A percentile compares a stretch with the other conserved stretches of the same genome.
These are phyloP conservation scores for Sceloporus tristichus DNA, from an alignment of 2,113 vertebrate species.

Conservation along the genomic window DNA sequence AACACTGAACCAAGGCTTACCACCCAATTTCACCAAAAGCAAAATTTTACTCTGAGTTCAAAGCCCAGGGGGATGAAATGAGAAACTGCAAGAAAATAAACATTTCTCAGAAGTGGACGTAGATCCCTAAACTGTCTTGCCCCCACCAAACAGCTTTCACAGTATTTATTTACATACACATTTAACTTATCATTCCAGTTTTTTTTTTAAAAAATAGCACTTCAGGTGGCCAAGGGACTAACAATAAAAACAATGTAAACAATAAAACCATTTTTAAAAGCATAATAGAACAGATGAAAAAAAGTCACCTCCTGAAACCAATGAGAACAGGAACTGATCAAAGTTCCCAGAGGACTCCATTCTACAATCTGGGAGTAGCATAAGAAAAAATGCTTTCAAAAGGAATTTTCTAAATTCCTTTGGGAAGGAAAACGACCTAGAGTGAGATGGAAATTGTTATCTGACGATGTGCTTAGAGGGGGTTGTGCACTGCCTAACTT, in stretches of 20 bases:
- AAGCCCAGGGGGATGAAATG: background rate
- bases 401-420: no score
- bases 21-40: conserved; percentile 4
- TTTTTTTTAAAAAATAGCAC: background rate
- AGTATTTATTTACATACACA: background rate
- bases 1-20: background rate
- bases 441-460: no score
- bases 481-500: no score
- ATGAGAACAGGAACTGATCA: background rate
- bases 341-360: background rate
- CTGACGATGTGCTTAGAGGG: no score
- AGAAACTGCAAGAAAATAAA: background rate
- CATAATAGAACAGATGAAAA: background rate
- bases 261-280: background rate
- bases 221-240: background rate
- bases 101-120: background rate
- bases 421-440: no score
- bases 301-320: background rate
- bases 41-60: background rate
- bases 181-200: background rate
- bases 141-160: background rate
- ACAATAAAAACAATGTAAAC: background rate
- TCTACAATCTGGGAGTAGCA: background rate
- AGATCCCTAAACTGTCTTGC: background rate
- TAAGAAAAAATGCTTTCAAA: background rate